Evolutionary conservation across 2,113 vertebrate species (phyloP), one percentile per base, ranked within the genome.

Genomic region (Sterrhoptilus dennistouni): DNA sequence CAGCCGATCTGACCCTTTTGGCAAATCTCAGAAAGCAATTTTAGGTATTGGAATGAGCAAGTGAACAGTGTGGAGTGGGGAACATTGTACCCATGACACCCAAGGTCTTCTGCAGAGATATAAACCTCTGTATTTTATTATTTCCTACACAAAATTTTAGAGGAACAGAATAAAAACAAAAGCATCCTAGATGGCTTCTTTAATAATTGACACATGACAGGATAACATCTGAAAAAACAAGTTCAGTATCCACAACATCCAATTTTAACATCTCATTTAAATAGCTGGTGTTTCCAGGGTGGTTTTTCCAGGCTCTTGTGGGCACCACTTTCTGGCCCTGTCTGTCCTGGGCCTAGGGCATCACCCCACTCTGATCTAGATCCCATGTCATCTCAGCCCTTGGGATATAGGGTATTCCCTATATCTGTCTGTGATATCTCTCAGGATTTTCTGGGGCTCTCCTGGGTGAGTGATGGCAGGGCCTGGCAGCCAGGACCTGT

Each of bases 11-110:
- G 89, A 95, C 95, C 74, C 60, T 89, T 72, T 91, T 2, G 3
- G 88, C 52, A 96, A 76, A 95, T 89, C 96, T 96, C 74, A 82
- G 60, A 96, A 95, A 95, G 83, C 94, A 96, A 96, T 97, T 97
- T 96, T 87, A 91, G 69, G 47, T 87, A 95, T 87, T 94, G 79
- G 66, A 96, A 96, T 96, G 71, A 97, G 85, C 96, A 97, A 95
- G 42, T 66, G 77, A 97, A 72, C 82, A 78, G 9, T 21, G 33
- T 31, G 9, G 74, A 65, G 18, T 69, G 54, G 61, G n/a, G 36
- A 74, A 66, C 38, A 75, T 50, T 83, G 25, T n/a, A 59, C 29
- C 68, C 42, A 11, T 72, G 96, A 92, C 60, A 24, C 3, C 29
- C 35, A 0, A 14, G 70, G 72, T 86, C 71, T 86, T 72, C 35